Evolutionary conservation across 2,888 invertebrate species (phyloP).

Genomic region (Ypsolopha sequella): DNA sequence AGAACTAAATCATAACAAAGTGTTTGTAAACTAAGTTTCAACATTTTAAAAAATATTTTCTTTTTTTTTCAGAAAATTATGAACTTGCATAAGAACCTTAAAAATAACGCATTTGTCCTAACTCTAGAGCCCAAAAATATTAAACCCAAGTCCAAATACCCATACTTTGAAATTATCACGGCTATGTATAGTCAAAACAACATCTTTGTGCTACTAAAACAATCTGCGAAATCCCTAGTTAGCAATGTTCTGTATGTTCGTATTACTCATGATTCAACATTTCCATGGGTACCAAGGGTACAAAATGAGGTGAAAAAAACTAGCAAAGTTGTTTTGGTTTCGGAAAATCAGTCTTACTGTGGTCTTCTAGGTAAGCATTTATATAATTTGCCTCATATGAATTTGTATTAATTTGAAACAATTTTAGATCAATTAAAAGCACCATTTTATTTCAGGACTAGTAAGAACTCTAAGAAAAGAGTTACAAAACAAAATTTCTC

Average conservation of each 20-base stretch:
- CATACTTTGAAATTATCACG: slow-evolving; percentile 25
- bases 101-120: slow-evolving; percentile 25
- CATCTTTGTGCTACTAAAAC: slow-evolving; percentile 27
- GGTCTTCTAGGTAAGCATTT: slow-evolving; percentile 31
- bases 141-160: slow-evolving; percentile 17
- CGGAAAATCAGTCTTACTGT: slow-evolving; percentile 30
- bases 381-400: too few relatives aligned
- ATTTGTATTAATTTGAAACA: too few relatives aligned
- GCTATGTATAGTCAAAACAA: slow-evolving; percentile 26
- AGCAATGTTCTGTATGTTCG: slow-evolving; percentile 23
- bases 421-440: too few relatives aligned
- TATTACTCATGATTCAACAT: slow-evolving; percentile 25
- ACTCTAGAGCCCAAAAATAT: slow-evolving; percentile 23
- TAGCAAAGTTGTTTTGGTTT: slow-evolving; percentile 27
- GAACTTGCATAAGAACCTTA: slow-evolving; percentile 16
- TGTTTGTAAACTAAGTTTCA: too few relatives aligned
- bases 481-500: slow-evolving; percentile 49
- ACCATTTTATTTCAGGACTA: slow-evolving; percentile 57
- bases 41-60: too few relatives aligned
- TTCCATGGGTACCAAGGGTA: slow-evolving; percentile 29
- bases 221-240: slow-evolving; percentile 10
- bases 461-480: slow-evolving; percentile 77
- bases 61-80: slow-evolving; percentile 25
- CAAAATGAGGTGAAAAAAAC: slow-evolving; percentile 25
- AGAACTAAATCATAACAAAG: too few relatives aligned